These are phyloP conservation scores for Brachyhypopomus occidentalis DNA, from an alignment of 2,113 vertebrate genomes.

Conservation along the genomic window DNA sequence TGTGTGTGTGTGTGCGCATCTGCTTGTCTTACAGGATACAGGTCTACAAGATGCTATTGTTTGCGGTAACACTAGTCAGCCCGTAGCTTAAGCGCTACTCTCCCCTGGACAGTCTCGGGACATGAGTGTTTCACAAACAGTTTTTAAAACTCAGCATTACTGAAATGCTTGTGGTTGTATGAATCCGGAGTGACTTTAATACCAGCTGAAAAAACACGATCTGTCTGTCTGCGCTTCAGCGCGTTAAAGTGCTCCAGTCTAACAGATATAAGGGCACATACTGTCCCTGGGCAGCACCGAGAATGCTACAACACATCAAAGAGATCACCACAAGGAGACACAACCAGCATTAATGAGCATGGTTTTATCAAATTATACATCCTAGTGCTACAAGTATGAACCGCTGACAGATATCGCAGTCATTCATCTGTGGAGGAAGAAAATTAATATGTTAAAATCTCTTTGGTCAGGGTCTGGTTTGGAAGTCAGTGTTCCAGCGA, in stretches of 20 bases:
- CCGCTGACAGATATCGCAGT: neutral
- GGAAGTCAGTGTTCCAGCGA: constrained; percentile 14
- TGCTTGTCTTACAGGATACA: neutral
- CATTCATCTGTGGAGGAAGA: constrained; percentile 5
- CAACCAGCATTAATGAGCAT: constrained; percentile 9
- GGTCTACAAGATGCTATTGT: neutral
- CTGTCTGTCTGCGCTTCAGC: constrained; percentile 20
- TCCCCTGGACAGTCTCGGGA: neutral
- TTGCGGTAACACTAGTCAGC: neutral
- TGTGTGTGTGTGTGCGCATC: neutral
- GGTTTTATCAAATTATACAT: constrained; percentile 8
- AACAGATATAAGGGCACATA: constrained; percentile 8
- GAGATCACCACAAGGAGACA: too few relatives aligned
- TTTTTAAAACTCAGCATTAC: constrained; percentile 3
- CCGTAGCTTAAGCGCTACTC: neutral
- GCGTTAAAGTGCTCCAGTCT: neutral
- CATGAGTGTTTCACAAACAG: neutral
- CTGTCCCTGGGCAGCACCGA: neutral
- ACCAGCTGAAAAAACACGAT: constrained; percentile 25
- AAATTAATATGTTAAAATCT: constrained; percentile 20
- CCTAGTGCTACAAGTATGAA: constrained; percentile 20
- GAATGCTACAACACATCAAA: neutral
- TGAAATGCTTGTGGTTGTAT: constrained; percentile 19
- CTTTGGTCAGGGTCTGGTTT: constrained; percentile 23
- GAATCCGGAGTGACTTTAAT: constrained; percentile 1